Base-by-base conservation (phyloP, 2,888 invertebrate genomes). In the Euphydryas editha region DNA sequence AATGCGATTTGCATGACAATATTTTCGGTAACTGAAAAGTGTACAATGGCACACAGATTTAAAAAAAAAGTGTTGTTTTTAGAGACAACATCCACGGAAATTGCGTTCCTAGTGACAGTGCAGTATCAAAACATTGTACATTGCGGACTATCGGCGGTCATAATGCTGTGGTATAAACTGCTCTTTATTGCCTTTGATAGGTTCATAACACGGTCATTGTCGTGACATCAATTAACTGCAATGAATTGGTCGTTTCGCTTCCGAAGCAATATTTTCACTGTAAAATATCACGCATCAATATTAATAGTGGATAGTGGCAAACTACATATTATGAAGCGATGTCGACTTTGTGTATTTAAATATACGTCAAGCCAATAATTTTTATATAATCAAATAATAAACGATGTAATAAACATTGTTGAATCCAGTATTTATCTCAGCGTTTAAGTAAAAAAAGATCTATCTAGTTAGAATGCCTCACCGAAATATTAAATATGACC, bases 161-260 rank as follows among this genome's bases (percentile, higher is more conserved):
- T 69, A 62, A 62, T 70, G 66, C 60, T 49, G 65, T 67, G 56
- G 58, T 66, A 75, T 75, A 71, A 75, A 76, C 72, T 73, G 72
- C 71, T 72, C 74, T 74, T 75, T 75, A 82, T 81, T 79, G 76
- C 72, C 69, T 76, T 68, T 78, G 79, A 81, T 82, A 70, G 76
- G 73, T 77, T 77, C 80, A 84, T 82, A 81, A 79, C 78, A 79
- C 78, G 80, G 77, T 78, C 79, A 81, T 79, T 82, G 80, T 80
- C 82, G 78, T 81, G 78, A 76, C 81, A 83, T 78, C 79, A 81
- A 85, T 86, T 85, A 83, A 79, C 74, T 75, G 73, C 76, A 73
- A 80, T 80, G 76, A 81, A 83, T 83, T 81, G 79, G 73, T 70
- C 76, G 76, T 74, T 75, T 67, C 74, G 74, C 73, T 75, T 73